Evolutionary conservation across 2,888 invertebrate genomes (phyloP), one percentile per base, ranked within the genome.

Genomic region (Gastrophysa polygoni): DNA sequence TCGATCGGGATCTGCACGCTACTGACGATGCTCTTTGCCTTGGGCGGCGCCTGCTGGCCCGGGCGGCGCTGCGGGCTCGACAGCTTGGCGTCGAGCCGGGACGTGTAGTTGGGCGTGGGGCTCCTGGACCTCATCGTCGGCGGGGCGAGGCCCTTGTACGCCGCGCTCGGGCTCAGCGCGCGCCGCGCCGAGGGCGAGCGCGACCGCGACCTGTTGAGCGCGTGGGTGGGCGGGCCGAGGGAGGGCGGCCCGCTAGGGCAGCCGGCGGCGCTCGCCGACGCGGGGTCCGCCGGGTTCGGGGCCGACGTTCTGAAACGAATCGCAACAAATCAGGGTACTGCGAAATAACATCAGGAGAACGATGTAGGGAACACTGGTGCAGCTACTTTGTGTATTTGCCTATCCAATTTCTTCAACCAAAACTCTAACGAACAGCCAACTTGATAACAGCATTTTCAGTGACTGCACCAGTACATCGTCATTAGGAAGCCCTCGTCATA

Each of bases 21-120:
- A 81, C 84, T 63, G 82, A 71, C 68, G 83, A 72, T 64, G 44
- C 69, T 69, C 57, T 68, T 72, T 8, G 66, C 63, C 38, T 68
- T 71, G 18, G 69, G 63, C 11, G 67, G 59, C 38, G 68, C 66
- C 51, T 70, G 71, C 10, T 71, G 71, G 16, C 71, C 70, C 29
- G 66, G 46, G 44, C 62, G 57, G 44, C 69, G 67, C 43, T 69
- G 79, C 50, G 67, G 66, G 63, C 71, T 72, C n/a, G 75, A 63
- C 21, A 78, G 61, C 65, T 77, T 79, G 10, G 77, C 72, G 16
- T 72, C 71, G 55, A 79, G 78, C 1, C 78, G 84, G 0, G 87
- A 86, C 0, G 86, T 84, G 68, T 85, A 80, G 66, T 86, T 80
- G 0, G 85, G 85, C 32, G 84, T 85, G 51, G 85, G 85, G 62